Base-by-base conservation (phyloP, 64 coral and sea anemone species). In the Porites lutea region DNA sequence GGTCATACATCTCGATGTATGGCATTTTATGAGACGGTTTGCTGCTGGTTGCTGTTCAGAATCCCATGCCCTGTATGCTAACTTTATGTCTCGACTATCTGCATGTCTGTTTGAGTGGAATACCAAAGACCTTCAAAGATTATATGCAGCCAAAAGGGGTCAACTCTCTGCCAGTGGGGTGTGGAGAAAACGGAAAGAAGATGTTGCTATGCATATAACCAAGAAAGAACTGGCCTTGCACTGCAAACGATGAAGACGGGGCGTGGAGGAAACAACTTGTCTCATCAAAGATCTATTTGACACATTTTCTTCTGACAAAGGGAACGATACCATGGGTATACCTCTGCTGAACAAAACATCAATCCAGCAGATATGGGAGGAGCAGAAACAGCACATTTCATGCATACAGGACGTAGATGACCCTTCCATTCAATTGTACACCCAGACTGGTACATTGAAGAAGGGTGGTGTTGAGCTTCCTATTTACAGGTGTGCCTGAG, bases 401-500 rank as follows among this genome's bases (percentile, higher is more conserved):
- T 91, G 89, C 76, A 87, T 91, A 7, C 89, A 91, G 69, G 89
- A 91, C 51, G 82, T 79, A 15, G 50, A 58, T 37, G 80, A 15
- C 1, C 27, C 27, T 37, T 37, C 27, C 27, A 18, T 90, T 0
- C 71, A 77, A 21, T 14, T 95, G 0, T 95, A 95, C 53, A 66
- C 47, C 0, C 53, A 77, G 60, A 79, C 48, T 3, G 93, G 93
- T 3, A 61, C 52, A 4, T 6, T 86, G 13, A 45, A 6, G 13
- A 95, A 95, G 52, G 93, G 71, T 19, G 67, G 65, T 19, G 57
- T 85, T 0, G 22, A 45, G 20, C 74, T 94, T 1, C 87, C 79
- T 4, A 37, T 60, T 4, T 95, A 95, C 62, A 77, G 93, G 59
- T 90, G 93, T 65, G 93, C 93, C 47, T 44, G 88, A 51, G 81